Base-by-base conservation (phyloP, 1,140 invertebrate genomes). In the Cydia amplana region DNA sequence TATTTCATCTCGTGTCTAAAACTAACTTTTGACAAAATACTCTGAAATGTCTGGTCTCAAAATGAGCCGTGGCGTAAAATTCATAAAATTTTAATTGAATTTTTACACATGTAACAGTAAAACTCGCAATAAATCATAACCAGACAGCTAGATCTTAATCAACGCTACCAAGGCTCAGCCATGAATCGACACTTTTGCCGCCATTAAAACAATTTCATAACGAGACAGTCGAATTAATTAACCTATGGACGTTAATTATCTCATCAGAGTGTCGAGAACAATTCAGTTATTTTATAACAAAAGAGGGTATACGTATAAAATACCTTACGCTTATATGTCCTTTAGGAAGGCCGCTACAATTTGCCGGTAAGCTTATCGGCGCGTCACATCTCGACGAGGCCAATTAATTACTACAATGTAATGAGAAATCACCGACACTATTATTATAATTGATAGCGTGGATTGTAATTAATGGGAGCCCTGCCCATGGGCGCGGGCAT, bases 231-330 rank as follows among this genome's bases (percentile, higher is more conserved):
- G 81, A 85, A 84, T 84, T 87, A 89, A 87, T 89, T 87, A 89
- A 88, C 88, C 85, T 87, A 85, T 78, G 82, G 83, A 85, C 81
- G 82, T 86, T 92, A 90, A 92, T 92, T 89, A 87, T 88, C 87
- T 87, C 88, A 87, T 92, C 88, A 90, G 80, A 89, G 80, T 85
- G 79, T 78, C 78, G 74, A 80, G 83, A 83, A 78, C 81, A 83
- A 82, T 85, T 87, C 82, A 40, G 14, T 40, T 7, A 7, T 40
- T 32, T 70, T 4, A 25, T 9, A 70, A 40, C 36, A 28, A 70
- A 60, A 60, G 55, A 10, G 55, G 20, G 18, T 60, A 60, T 60
- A 23, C 7, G 55, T 7, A 10, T 60, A 20, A 60, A 60, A 60
- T 23, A 12, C 18, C 1, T 23, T 60, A 60, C 20, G 20, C 18